Evolutionary conservation across 2,797 vertebrate genomes (phyloP).

Genomic region (Ibycter americanus): DNA sequence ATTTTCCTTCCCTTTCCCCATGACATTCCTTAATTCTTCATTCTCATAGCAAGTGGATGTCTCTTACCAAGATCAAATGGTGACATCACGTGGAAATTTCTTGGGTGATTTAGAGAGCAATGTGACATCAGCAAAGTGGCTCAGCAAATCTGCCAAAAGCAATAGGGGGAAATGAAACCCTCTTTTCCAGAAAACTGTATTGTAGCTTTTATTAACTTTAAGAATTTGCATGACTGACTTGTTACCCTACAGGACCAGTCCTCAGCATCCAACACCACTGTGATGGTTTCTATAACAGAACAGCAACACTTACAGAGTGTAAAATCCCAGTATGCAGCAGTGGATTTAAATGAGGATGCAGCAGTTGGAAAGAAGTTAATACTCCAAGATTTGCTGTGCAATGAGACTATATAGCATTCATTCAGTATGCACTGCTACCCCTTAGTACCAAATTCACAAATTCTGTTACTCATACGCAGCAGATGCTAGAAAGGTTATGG

Average conservation of each 20-base stretch:
- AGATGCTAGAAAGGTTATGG: neutral
- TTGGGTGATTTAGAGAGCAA: neutral
- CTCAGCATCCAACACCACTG: neutral
- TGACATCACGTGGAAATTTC: neutral
- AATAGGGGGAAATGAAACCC: neutral
- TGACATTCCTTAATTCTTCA: neutral
- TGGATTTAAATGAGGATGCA: constrained; percentile 6
- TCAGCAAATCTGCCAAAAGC: neutral
- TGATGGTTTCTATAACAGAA: neutral
- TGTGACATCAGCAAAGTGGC: neutral
- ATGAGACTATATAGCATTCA: neutral
- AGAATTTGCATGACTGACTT: neutral
- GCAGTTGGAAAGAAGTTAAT: neutral
- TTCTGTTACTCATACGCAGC: neutral
- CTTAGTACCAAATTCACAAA: neutral
- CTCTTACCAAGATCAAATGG: neutral
- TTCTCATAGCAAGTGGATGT: neutral
- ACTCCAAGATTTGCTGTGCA: neutral
- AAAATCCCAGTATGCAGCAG: neutral
- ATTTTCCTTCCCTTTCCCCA: neutral
- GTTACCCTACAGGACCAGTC: neutral
- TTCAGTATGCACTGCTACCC: neutral
- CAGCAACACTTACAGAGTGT: neutral
- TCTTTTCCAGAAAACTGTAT: neutral
- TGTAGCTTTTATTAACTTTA: neutral